Conservation (phyloP, 2,888 invertebrate species). For the Phalera bucephala region DNA sequence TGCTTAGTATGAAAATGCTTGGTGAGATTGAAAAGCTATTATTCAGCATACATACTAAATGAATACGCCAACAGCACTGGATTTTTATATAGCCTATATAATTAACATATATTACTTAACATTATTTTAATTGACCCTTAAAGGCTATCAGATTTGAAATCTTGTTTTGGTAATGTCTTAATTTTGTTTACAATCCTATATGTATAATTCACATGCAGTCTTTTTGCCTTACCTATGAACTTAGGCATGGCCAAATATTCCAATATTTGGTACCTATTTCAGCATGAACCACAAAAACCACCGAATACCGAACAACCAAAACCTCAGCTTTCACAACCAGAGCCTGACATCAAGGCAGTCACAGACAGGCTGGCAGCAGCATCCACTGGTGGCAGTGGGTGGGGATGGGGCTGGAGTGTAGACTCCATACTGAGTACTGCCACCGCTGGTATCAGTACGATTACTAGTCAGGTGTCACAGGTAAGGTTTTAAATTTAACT, state of each 20-base stretch:
- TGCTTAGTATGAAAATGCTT: no score
- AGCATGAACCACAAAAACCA: constrained; percentile 23
- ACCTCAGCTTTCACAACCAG: constrained; percentile 14
- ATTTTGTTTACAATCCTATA: no score
- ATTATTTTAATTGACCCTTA: no score
- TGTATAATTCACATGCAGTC: no score
- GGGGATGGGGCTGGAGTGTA: constrained; percentile 89
- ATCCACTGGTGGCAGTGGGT: constrained; percentile 56
- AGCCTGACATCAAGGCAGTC: constrained; percentile 51
- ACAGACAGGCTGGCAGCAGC: constrained; percentile 53
- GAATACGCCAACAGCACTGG: no score
- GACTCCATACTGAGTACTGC: constrained; percentile 90
- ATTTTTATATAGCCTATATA: no score
- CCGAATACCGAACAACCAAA: constrained; percentile 11
- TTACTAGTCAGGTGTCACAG: constrained; percentile 90
- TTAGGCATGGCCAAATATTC: not conserved
- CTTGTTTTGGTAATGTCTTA: no score
- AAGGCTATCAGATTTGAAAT: no score
- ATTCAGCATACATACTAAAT: no score
- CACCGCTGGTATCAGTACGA: constrained; percentile 88
- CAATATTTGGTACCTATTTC: constrained; percentile 7
- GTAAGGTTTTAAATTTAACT: constrained; percentile 35
- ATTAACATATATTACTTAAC: no score
- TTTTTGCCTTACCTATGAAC: not conserved
- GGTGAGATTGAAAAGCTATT: no score